Evolutionary conservation across 1,140 invertebrate genomes (phyloP).

Genomic region (Brachionus rotundiformis): DNA sequence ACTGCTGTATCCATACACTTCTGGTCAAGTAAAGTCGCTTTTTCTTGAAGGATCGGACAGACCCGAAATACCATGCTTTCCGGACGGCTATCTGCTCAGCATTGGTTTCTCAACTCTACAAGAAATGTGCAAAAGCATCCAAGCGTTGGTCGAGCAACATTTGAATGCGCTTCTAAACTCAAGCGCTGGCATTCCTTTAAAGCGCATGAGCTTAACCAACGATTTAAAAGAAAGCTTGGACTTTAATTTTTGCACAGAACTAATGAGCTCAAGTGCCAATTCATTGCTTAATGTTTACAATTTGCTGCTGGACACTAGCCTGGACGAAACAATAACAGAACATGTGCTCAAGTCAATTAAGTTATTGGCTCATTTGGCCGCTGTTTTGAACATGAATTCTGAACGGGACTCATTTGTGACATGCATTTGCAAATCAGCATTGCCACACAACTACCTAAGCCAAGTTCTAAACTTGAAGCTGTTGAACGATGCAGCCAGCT

Average conservation of each 20-base stretch:
- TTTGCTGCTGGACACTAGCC: slow-evolving; percentile 66
- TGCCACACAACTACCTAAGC: slow-evolving; percentile 94
- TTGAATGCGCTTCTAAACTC: neutral
- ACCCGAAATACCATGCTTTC: slow-evolving; percentile 83
- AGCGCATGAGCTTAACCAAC: neutral
- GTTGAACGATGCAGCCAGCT: neutral
- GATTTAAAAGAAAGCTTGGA: neutral
- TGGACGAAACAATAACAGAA: slow-evolving; percentile 84
- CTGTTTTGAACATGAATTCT: slow-evolving; percentile 72
- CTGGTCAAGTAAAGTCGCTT: slow-evolving; percentile 78
- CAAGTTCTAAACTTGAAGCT: slow-evolving; percentile 73
- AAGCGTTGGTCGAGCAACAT: slow-evolving; percentile 57
- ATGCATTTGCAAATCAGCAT: slow-evolving; percentile 86
- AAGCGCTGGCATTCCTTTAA: neutral
- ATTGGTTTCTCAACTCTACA: slow-evolving; percentile 86
- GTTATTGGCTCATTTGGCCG: slow-evolving; percentile 78
- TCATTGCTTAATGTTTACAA: slow-evolving; percentile 6
- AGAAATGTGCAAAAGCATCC: slow-evolving; percentile 70
- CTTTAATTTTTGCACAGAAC: neutral
- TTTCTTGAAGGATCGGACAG: slow-evolving; percentile 93
- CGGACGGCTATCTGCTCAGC: slow-evolving; percentile 91
- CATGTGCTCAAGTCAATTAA: slow-evolving; percentile 86
- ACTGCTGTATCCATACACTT: slow-evolving; percentile 78
- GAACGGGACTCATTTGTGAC: slow-evolving; percentile 88
- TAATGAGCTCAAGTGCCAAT: neutral